Conservation (phyloP, 53 echinoderm and acorn worm species). For the Arbacia lixula region DNA sequence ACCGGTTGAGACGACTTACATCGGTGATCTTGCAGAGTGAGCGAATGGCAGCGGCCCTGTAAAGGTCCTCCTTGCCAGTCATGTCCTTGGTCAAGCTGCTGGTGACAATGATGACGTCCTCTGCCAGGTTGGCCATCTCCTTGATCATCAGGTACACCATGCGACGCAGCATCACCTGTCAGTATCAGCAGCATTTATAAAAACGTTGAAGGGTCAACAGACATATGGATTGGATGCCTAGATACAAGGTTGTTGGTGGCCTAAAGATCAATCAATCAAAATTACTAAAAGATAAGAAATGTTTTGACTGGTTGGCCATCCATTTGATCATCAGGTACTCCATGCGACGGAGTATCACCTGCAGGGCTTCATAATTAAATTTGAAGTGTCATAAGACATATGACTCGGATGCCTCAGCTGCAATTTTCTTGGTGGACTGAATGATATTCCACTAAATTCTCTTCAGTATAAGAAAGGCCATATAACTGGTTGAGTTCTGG, state of each 20-base stretch:
- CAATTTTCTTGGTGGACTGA: too few relatives aligned
- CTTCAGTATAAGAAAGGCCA: too few relatives aligned
- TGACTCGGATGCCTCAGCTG: too few relatives aligned
- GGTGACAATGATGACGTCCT: conserved; percentile 98
- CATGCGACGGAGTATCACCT: conserved; percentile 93
- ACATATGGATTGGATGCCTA: too few relatives aligned
- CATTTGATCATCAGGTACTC: conserved; percentile 94
- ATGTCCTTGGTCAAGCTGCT: conserved; percentile 98
- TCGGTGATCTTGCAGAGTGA: conserved; percentile 98
- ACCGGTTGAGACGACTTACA: conserved; percentile 88
- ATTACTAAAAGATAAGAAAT: too few relatives aligned
- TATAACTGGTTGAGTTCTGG: conserved; percentile 75
- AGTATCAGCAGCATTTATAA: too few relatives aligned
- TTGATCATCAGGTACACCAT: conserved; percentile 98
- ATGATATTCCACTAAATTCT: too few relatives aligned
- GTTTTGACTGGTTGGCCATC: conserved; percentile 89
- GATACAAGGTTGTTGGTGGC: too few relatives aligned
- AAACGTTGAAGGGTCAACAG: too few relatives aligned
- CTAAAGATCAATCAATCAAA: too few relatives aligned
- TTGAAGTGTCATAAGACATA: too few relatives aligned
- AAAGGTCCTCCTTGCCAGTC: conserved; percentile 98
- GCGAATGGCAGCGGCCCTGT: conserved; percentile 90
- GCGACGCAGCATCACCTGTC: conserved; percentile 87
- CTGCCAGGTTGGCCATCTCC: conserved; percentile 94
- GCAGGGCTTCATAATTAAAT: too few relatives aligned